Conservation (phyloP, 2,797 vertebrate species). For the Neomorphus geoffroyi region DNA sequence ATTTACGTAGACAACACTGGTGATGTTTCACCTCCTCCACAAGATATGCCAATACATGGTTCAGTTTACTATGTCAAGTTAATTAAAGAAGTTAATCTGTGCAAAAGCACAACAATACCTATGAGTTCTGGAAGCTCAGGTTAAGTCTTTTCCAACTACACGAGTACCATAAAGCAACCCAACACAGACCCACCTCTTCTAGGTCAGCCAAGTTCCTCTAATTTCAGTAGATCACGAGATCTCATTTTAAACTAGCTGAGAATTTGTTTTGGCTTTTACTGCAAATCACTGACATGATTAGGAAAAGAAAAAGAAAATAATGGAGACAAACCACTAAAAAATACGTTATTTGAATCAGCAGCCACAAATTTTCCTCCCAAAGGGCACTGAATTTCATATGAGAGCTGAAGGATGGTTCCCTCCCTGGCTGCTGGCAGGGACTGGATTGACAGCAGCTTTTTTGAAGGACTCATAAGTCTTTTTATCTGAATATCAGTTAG, state of each 20-base stretch:
- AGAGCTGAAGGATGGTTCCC: neutral
- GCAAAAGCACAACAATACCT: neutral
- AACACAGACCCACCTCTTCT: neutral
- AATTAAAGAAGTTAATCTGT: neutral
- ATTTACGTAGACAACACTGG: neutral
- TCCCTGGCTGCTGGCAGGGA: neutral
- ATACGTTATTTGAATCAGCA: neutral
- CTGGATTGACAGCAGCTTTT: neutral
- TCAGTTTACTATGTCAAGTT: neutral
- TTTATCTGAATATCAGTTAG: neutral
- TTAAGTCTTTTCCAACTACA: neutral
- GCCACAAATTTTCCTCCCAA: neutral
- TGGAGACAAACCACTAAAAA: neutral
- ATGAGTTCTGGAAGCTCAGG: neutral
- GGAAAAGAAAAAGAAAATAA: neutral
- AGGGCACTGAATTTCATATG: neutral
- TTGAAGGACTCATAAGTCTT: neutral
- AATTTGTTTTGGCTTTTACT: neutral
- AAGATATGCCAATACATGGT: neutral
- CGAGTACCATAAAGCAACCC: neutral
- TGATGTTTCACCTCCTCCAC: neutral
- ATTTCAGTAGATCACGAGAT: neutral
- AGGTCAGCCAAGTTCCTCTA: neutral
- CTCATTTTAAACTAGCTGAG: neutral
- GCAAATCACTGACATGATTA: neutral